Evolutionary conservation across 2,113 vertebrate species (phyloP), one percentile per base, ranked within the genome.

Genomic region (Strix aluco): DNA sequence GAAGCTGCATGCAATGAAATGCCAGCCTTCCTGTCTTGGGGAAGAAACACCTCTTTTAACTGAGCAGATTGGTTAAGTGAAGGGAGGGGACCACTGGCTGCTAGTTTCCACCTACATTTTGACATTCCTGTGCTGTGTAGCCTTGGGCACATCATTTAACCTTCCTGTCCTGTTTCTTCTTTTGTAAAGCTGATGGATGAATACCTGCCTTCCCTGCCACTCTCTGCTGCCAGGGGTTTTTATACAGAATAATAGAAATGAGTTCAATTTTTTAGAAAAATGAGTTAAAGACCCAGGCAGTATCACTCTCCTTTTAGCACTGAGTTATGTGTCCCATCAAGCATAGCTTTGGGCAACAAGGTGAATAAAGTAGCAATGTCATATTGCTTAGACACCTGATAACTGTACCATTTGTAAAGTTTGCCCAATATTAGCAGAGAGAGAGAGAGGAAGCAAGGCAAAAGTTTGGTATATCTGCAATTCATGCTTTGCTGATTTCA

Each of bases 301-400:
- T 36, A 77, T 86, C 10, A 3, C 15, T 92, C 67, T 95, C n/a
- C 38, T 91, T 86, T 78, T 67, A 90, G 59, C 72, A 32, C 67
- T 88, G 88, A 95, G 75, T 96, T 96, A 86, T 88, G 83, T 55
- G 81, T 84, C 89, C 58, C 92, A 80, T 90, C 57, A 40, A 88
- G 46, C 36, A 26, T 36, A 66, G 86, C 92, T 93, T 38, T 88
- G 71, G 90, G 88, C 82, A 92, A 58, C 65, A 66, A 73, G 57
- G 47, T 80, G 69, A 88, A 79, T 80, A 72, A 95, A 91, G 67
- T 4, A 86, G 69, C 47, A 59, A 26, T 88, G 86, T 88, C 63
- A 78, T 72, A 70, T 82, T 95, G 91, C 86, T 80, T 79, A 73
- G 75, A 78, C 69, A 92, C 32, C 69, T 77, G 54, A 17, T 49